A percentile compares a stretch with the other conserved stretches of the same genome.
Evolutionary conservation across 2,888 invertebrate species (phyloP).

Genomic region (Nomada fucata): DNA sequence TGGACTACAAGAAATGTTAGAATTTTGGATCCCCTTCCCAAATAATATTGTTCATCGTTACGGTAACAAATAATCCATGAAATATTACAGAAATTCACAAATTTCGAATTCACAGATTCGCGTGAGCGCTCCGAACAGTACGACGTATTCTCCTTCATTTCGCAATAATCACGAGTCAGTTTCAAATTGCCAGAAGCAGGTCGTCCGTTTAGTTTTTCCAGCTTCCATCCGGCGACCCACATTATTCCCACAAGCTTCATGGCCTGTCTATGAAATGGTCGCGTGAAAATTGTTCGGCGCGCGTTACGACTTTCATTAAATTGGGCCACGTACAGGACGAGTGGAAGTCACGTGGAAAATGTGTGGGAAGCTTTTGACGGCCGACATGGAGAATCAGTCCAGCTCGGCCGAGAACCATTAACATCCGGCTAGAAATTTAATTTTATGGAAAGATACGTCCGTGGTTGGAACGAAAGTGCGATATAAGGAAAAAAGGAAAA

Average conservation of each 20-base stretch:
- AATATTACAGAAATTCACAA: no score
- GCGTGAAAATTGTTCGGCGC: conserved; percentile 12
- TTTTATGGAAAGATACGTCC: conserved; percentile 44
- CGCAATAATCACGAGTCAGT: neutral
- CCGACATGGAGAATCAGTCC: conserved; percentile 6
- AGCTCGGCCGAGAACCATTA: conserved; percentile 40
- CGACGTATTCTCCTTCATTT: neutral
- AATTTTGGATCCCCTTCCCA: no score
- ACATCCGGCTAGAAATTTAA: conserved; percentile 51
- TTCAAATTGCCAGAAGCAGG: neutral
- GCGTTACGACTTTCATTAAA: conserved; percentile 14
- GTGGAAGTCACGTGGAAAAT: neutral
- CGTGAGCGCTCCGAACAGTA: neutral
- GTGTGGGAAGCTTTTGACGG: conserved; percentile 4
- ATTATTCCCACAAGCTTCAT: neutral
- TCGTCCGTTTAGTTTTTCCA: neutral
- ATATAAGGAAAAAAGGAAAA: neutral
- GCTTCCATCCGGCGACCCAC: conserved; percentile 1
- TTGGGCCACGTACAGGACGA: neutral
- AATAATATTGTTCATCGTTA: no score
- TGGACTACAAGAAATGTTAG: no score
- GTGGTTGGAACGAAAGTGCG: conserved; percentile 14
- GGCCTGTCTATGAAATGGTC: neutral
- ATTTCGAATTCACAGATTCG: neutral
- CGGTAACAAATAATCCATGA: no score